Conservation (phyloP, 2,113 vertebrate genomes). For the Verasper variegatus region DNA sequence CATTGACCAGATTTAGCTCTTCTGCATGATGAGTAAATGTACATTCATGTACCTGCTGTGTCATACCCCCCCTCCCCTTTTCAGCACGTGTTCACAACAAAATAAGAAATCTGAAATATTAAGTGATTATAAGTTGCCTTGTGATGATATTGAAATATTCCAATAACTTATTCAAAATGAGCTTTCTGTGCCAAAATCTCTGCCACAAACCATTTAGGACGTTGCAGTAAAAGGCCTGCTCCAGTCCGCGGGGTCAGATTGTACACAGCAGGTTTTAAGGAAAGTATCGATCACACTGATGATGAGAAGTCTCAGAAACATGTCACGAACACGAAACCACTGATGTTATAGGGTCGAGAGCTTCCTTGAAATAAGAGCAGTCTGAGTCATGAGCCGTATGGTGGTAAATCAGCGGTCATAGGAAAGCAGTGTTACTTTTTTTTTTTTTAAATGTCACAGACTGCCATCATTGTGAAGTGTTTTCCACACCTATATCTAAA, state of each 20-base stretch:
- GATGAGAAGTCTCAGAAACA: neutral
- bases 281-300: neutral
- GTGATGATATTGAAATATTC: too few relatives aligned
- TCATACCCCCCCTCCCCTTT: too few relatives aligned
- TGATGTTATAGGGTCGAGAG: neutral
- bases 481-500: slow-evolving; percentile 29
- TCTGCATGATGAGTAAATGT: too few relatives aligned
- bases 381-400: neutral
- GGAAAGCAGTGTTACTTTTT: neutral
- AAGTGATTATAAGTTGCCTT: too few relatives aligned
- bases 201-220: neutral
- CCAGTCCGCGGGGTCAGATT: too few relatives aligned
- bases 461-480: slow-evolving; percentile 33
- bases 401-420: slow-evolving; percentile 1
- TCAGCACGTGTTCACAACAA: too few relatives aligned
- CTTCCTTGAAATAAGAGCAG: neutral
- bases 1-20: too few relatives aligned
- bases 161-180: too few relatives aligned
- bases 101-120: too few relatives aligned
- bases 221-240: neutral
- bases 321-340: neutral
- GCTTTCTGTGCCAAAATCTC: too few relatives aligned
- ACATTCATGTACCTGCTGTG: too few relatives aligned
- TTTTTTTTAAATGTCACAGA: slow-evolving; percentile 26
- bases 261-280: neutral